phyloP scores from a whole-genome alignment of 2,888 invertebrate genomes.

The Ophion obscuratus region DNA sequence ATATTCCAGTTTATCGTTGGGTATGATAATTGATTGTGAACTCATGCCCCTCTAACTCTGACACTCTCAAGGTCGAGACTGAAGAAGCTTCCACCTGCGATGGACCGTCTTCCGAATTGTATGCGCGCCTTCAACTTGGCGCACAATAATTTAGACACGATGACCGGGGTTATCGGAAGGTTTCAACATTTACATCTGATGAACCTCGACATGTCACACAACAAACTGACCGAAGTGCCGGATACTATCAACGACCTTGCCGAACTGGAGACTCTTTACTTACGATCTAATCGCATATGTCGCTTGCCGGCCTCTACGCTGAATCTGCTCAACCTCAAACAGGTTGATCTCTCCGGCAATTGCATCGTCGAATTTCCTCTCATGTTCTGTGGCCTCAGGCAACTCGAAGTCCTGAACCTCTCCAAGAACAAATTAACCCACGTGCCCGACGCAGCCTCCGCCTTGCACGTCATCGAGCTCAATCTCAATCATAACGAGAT shows the following conservation, averaged over 20 bases:
- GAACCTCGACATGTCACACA: conserved; percentile 92
- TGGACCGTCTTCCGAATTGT: conserved; percentile 87
- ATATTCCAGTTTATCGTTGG: too few relatives aligned
- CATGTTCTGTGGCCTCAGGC: conserved; percentile 91
- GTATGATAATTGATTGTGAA: too few relatives aligned
- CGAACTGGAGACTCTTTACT: conserved; percentile 91
- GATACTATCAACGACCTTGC: conserved; percentile 88
- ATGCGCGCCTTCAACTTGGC: conserved; percentile 96
- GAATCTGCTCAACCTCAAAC: conserved; percentile 87
- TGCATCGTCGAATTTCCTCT: conserved; percentile 92
- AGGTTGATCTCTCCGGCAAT: conserved; percentile 91
- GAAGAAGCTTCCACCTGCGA: conserved; percentile 90
- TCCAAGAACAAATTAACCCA: conserved; percentile 93
- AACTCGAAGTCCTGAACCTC: conserved; percentile 94
- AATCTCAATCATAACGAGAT: conserved; percentile 98
- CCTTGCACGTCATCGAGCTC: conserved; percentile 93
- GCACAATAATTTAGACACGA: conserved; percentile 92
- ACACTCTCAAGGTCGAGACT: conserved; percentile 94
- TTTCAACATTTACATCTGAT: conserved; percentile 88
- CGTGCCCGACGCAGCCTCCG: conserved; percentile 91
- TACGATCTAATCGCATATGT: conserved; percentile 92
- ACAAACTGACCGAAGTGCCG: conserved; percentile 91
- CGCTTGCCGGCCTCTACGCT: conserved; percentile 87
- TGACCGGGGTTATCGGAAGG: conserved; percentile 91
- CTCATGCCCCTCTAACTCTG: conserved; percentile 85